phyloP scores from a whole-genome alignment of 2,888 invertebrate genomes.

The Chrysomela aeneicollis region DNA sequence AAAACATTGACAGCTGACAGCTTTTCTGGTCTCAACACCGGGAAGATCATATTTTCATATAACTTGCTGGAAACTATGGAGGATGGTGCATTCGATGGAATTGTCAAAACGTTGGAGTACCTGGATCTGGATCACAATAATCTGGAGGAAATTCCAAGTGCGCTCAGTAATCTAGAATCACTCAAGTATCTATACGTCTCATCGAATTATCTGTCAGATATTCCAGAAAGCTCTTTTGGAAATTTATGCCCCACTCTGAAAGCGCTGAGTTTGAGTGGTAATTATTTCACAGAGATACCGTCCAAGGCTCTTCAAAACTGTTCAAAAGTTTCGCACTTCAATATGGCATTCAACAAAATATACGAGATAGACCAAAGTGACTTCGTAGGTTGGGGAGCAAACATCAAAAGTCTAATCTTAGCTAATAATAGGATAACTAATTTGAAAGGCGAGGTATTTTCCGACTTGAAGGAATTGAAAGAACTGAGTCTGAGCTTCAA shows the following conservation, averaged over 20 bases:
- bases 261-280: conserved; percentile 82
- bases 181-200: conserved; percentile 84
- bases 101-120: conserved; percentile 81
- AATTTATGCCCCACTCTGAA: conserved; percentile 70
- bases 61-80: conserved; percentile 77
- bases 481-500: conserved; percentile 93
- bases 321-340: conserved; percentile 81
- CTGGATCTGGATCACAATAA: conserved; percentile 85
- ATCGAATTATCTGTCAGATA: conserved; percentile 75
- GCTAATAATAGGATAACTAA: conserved; percentile 85
- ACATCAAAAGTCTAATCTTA: conserved; percentile 81
- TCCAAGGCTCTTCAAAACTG: conserved; percentile 74
- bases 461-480: conserved; percentile 77
- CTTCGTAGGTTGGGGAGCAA: conserved; percentile 80
- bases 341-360: conserved; percentile 88
- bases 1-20: conserved; percentile 71
- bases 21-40: conserved; percentile 75
- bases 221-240: conserved; percentile 69
- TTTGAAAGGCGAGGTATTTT: conserved; percentile 75
- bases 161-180: conserved; percentile 71
- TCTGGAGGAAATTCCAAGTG: conserved; percentile 73
- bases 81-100: conserved; percentile 75
- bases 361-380: conserved; percentile 78
- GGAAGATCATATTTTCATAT: conserved; percentile 80
- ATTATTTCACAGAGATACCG: conserved; percentile 79